Conservation (phyloP, 1,140 invertebrate species). For the Drosophila littoralis region DNA sequence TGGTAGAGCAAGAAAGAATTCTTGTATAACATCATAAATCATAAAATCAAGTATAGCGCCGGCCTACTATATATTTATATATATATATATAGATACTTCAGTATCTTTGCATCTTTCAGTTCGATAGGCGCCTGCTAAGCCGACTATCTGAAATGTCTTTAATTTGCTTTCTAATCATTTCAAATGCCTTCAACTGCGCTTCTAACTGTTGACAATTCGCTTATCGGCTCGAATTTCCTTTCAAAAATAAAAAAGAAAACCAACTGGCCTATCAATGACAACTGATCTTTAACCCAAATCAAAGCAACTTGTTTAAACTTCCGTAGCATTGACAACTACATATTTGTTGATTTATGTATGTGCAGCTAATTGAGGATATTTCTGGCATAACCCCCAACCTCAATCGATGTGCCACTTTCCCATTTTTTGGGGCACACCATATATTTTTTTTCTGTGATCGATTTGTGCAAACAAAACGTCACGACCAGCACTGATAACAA, state of each 20-base stretch:
- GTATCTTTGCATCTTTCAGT: conserved; percentile 19
- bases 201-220: conserved; percentile 1
- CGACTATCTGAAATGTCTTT: conserved; percentile 21
- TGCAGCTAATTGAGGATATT: conserved; percentile 73
- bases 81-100: not conserved
- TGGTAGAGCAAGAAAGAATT: not conserved
- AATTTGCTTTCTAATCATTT: conserved; percentile 16
- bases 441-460: conserved; percentile 49
- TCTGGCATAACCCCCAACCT: conserved; percentile 19
- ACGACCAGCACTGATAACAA: conserved; percentile 52
- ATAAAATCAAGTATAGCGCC: not conserved
- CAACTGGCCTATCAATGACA: conserved; percentile 47
- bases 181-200: not conserved
- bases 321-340: conserved; percentile 20
- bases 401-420: conserved; percentile 61
- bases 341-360: conserved; percentile 53
- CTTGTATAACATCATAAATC: not conserved
- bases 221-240: conserved; percentile 24
- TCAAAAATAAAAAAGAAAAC: conserved; percentile 4
- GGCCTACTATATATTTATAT: not conserved
- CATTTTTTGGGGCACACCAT: conserved; percentile 11
- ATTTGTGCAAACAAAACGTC: conserved; percentile 72
- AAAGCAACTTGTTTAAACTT: conserved; percentile 43
- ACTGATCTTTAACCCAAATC: conserved; percentile 68
- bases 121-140: conserved; percentile 20